phyloP scores from a whole-genome alignment of 1,140 invertebrate genomes.

The Anoplolepis gracilipes region DNA sequence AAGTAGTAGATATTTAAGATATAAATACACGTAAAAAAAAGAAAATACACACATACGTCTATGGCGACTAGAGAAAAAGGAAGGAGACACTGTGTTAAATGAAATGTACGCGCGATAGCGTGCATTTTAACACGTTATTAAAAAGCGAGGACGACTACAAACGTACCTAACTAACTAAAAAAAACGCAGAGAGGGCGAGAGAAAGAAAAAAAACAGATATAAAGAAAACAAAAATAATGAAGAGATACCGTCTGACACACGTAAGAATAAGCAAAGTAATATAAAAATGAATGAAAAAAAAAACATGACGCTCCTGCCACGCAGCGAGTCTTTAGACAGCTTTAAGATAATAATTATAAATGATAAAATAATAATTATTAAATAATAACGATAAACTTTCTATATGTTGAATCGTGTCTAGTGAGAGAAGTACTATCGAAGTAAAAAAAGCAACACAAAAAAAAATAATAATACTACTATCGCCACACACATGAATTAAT shows the following conservation, averaged over 20 bases:
- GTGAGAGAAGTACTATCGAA: conserved; percentile 83
- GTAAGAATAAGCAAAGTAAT: conserved; percentile 77
- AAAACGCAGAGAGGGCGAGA: conserved; percentile 49
- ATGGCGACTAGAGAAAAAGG: conserved; percentile 54
- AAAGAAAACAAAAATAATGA: conserved; percentile 65
- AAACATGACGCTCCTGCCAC: conserved; percentile 82
- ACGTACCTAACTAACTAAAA: conserved; percentile 78
- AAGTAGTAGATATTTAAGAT: conserved; percentile 83
- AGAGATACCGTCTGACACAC: conserved; percentile 75
- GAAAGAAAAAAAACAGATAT: conserved; percentile 62
- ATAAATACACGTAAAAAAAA: conserved; percentile 69
- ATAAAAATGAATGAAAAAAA: conserved; percentile 74
- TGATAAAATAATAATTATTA: conserved; percentile 83
- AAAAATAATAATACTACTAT: conserved; percentile 77
- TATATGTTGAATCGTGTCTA: conserved; percentile 86
- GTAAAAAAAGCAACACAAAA: conserved; percentile 77
- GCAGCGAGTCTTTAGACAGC: conserved; percentile 85
- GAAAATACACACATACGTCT: conserved; percentile 66
- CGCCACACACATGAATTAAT: conserved; percentile 73
- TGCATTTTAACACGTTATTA: conserved; percentile 62
- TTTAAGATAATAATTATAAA: conserved; percentile 85
- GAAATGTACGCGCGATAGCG: conserved; percentile 29
- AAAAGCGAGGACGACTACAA: conserved; percentile 75
- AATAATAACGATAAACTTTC: conserved; percentile 85
- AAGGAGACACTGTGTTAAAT: conserved; percentile 41